Base-by-base conservation (phyloP, 1,140 invertebrate genomes). In the Olivierus martensii region DNA sequence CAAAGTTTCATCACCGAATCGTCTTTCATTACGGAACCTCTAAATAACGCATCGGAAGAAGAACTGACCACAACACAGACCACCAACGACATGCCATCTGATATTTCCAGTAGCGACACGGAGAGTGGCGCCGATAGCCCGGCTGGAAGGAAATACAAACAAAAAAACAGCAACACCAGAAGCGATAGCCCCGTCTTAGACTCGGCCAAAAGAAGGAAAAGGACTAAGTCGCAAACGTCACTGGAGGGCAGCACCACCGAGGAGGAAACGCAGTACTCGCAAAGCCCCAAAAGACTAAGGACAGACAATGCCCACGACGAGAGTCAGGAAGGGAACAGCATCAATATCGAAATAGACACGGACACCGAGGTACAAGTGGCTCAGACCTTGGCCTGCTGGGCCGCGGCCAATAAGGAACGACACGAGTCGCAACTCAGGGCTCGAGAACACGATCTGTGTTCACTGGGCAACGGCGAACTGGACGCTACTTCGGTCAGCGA, bases 341-440 rank as follows among this genome's bases (percentile, higher is more conserved):
- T 45, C n/a, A 14, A 43, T 47, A 34, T 56, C n/a, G 54, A 56
- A 39, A 51, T 57, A 11, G 51, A 57, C 38, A 57, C 52, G 11
- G 56, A 57, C 38, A 52, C 56, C 42, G 56, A 57, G 43, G 51
- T 57, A 35, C 43, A 50, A 7, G 56, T 52, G 14, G 56, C 56
- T 18, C 47, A 57, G 17, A 53, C 56, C 0, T 38, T 57, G 46
- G 56, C 52, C 3, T 50, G 39, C 21, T 57, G 51, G 56, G 51
- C 56, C 15, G 44, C 52, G 21, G 51, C 50, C 5, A 57, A 52
- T 21, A n/a, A 49, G 15, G 55, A 56, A 46, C 48, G 55, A 36
- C 52, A 47, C 6, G 54, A 56, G 19, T 12, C 41, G 14, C 43
- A 55, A 36, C 11, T 35, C 4, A 41, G 17, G 14, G 14, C 39